These are phyloP conservation scores for Ridgeia piscesae DNA, from an alignment of 1,140 invertebrate genomes.

Conservation along the genomic window DNA sequence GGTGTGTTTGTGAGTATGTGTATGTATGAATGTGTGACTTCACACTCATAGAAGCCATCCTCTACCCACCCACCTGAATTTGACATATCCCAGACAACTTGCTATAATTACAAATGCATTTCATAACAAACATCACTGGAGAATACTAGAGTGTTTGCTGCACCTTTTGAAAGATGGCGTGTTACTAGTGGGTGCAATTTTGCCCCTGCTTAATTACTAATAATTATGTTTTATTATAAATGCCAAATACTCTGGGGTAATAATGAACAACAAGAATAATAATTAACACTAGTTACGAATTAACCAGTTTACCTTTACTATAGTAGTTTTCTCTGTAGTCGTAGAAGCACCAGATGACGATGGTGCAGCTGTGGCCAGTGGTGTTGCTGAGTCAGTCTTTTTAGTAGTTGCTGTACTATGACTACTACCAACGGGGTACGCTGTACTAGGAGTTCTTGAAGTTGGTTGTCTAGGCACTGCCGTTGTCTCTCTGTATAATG, in stretches of 20 bases:
- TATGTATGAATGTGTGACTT: no score
- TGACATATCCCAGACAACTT: no score
- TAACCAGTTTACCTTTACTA: not conserved
- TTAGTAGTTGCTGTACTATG: not conserved
- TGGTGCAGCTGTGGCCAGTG: not conserved
- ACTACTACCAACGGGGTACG: not conserved
- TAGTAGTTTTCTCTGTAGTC: not conserved
- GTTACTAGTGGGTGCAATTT: no score
- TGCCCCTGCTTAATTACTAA: no score
- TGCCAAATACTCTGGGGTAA: not conserved
- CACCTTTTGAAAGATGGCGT: no score
- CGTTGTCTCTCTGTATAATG: not conserved
- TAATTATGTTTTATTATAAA: no score
- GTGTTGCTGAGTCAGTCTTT: not conserved
- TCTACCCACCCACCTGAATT: no score
- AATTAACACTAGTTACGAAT: not conserved
- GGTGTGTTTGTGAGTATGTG: no score
- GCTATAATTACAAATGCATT: no score
- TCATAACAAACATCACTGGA: no score
- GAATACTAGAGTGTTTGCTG: no score
- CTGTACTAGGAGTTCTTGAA: not conserved
- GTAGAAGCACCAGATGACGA: not conserved
- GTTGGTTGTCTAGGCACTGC: not conserved
- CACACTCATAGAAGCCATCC: no score
- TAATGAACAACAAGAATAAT: not conserved